Percentiles rank a stretch among this genome's conserved stretches.
These are phyloP conservation scores for Orchestia grillus DNA, from an alignment of 1,140 invertebrate genomes.

Conservation along the genomic window DNA sequence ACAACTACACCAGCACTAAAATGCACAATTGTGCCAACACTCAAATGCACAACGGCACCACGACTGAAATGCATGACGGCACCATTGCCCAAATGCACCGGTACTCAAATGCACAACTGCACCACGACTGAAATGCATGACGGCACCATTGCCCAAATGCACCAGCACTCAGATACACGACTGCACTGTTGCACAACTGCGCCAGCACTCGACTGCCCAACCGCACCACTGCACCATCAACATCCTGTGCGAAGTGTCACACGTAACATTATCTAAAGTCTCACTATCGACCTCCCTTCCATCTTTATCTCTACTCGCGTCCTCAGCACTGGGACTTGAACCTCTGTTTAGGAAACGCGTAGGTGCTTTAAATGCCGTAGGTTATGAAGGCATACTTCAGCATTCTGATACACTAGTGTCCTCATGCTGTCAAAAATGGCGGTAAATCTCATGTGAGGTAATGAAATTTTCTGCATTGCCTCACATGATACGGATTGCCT, in stretches of 20 bases:
- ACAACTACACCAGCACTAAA: no score
- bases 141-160: neutral
- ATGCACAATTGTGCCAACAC: no score
- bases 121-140: neutral
- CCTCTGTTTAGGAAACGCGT: neutral
- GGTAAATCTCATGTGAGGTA: no score
- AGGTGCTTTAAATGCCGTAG: neutral
- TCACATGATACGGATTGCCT: no score
- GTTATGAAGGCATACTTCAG: neutral
- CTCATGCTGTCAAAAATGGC: no score
- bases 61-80: no score
- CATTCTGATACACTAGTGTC: no score
- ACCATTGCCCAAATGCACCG: no score
- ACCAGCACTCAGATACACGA: neutral
- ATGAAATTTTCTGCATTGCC: no score
- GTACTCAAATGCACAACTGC: neutral
- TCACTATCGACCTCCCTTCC: neutral
- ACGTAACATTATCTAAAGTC: neutral
- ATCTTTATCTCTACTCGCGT: neutral
- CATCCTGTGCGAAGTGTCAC: neutral
- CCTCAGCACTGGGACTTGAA: neutral
- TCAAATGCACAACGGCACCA: no score
- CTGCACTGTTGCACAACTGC: neutral
- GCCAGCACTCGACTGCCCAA: neutral
- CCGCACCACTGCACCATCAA: neutral